Conservation (phyloP, 2,888 invertebrate genomes). For the Anaspis maculata region DNA sequence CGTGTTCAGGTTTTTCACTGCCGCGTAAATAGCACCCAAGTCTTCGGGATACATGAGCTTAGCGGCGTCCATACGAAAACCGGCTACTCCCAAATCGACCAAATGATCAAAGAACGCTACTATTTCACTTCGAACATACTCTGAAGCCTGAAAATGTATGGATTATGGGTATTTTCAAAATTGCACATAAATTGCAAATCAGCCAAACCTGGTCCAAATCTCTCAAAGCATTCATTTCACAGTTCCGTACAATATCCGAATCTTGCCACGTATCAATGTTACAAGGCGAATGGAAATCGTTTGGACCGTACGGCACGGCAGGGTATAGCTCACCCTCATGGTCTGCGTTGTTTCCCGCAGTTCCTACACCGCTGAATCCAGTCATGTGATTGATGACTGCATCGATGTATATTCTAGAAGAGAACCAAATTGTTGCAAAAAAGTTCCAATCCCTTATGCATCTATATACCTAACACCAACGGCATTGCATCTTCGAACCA, state of each 20-base stretch:
- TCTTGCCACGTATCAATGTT: constrained; percentile 36
- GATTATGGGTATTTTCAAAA: no score
- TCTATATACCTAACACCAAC: constrained; percentile 59
- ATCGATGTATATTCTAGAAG: constrained; percentile 59
- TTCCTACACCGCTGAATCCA: constrained; percentile 47
- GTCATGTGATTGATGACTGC: constrained; percentile 73
- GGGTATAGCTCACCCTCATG: constrained; percentile 41
- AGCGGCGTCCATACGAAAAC: not conserved
- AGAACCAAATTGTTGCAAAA: no score
- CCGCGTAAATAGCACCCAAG: not conserved
- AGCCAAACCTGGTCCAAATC: not conserved
- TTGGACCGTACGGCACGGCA: constrained; percentile 55
- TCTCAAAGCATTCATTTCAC: not conserved
- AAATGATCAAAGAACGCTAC: no score
- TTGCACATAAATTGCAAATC: no score
- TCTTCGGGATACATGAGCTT: not conserved
- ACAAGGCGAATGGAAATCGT: constrained; percentile 64
- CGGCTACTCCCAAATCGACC: no score
- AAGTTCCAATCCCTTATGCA: not conserved
- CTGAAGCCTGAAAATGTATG: no score
- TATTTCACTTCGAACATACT: no score
- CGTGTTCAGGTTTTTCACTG: not conserved
- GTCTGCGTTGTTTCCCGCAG: constrained; percentile 50
- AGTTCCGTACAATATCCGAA: not conserved
- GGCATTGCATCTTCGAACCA: constrained; percentile 72